Evolutionary conservation across 2,888 invertebrate genomes (phyloP).

Genomic region (Drosophila greeni): DNA sequence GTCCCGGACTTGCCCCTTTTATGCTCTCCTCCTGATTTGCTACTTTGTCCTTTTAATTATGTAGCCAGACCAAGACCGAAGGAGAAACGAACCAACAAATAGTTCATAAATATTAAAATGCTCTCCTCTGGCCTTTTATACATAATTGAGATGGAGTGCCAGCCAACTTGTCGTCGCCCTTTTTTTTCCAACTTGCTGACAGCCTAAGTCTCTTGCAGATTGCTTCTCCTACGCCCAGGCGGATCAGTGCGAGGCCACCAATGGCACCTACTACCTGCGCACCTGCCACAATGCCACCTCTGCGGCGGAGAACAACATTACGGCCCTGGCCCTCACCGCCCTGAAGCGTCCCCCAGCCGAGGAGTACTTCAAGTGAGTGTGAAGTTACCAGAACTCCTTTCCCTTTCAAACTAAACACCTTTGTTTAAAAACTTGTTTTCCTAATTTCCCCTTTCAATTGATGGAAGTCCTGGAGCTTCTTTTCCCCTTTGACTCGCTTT

Average conservation of each 20-base stretch:
- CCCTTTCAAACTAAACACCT: too few relatives aligned
- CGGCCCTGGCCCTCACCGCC: slow-evolving; percentile 81
- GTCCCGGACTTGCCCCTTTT: slow-evolving; percentile 48
- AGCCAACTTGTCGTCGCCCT: neutral
- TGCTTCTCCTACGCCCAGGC: slow-evolving; percentile 85
- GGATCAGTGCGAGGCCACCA: slow-evolving; percentile 81
- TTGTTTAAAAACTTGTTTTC: too few relatives aligned
- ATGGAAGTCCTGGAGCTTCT: too few relatives aligned
- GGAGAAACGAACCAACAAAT: slow-evolving; percentile 51
- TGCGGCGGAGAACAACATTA: slow-evolving; percentile 81
- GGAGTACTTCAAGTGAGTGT: slow-evolving; percentile 85
- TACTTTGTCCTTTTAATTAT: slow-evolving; percentile 73
- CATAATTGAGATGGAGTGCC: slow-evolving; percentile 58
- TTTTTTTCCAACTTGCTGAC: slow-evolving; percentile 32
- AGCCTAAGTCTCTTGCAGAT: slow-evolving; percentile 79
- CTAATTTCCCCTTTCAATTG: neutral
- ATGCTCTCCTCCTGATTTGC: slow-evolving; percentile 67
- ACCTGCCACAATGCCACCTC: slow-evolving; percentile 82
- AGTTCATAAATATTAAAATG: slow-evolving; percentile 68
- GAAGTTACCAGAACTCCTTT: neutral
- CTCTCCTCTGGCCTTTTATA: slow-evolving; percentile 38
- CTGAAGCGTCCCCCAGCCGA: slow-evolving; percentile 84
- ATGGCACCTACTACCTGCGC: slow-evolving; percentile 84
- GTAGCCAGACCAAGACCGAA: too few relatives aligned
- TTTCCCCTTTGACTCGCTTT: neutral